Percentiles rank a stretch among this genome's conserved stretches.
Conservation (phyloP, 2,888 invertebrate species). For the Pseudococcus longispinus region DNA sequence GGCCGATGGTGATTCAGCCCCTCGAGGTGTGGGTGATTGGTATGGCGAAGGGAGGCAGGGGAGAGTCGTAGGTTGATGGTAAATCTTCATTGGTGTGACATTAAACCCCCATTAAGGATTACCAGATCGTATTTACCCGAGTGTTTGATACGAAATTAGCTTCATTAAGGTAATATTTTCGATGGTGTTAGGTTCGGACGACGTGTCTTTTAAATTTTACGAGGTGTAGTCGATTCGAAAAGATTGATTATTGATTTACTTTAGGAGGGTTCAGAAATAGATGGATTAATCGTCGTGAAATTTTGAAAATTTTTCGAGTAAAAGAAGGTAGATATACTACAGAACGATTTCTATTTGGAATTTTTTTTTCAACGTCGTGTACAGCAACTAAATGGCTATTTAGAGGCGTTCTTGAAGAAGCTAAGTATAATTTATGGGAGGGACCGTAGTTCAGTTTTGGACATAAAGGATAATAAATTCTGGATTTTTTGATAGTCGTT, state of each 20-base stretch:
- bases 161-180: not conserved
- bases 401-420: no score
- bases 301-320: no score
- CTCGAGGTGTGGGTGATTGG: not conserved
- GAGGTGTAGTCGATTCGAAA: not conserved
- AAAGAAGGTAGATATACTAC: no score
- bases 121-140: not conserved
- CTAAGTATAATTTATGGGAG: no score
- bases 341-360: no score
- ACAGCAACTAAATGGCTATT: no score
- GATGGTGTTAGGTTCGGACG: not conserved
- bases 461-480: no score
- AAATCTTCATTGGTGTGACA: slow-evolving; percentile 3
- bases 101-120: slow-evolving; percentile 1
- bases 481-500: no score
- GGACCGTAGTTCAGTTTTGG: no score
- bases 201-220: not conserved
- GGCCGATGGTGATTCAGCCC: not conserved
- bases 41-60: not conserved
- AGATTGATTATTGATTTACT: not conserved
- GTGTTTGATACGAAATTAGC: not conserved
- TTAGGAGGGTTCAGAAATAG: no score
- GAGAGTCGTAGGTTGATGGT: not conserved
- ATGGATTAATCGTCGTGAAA: no score
- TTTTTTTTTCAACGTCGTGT: no score